Evolutionary conservation across 2,113 vertebrate species (phyloP).

Genomic region (Spheniscus mendiculus): DNA sequence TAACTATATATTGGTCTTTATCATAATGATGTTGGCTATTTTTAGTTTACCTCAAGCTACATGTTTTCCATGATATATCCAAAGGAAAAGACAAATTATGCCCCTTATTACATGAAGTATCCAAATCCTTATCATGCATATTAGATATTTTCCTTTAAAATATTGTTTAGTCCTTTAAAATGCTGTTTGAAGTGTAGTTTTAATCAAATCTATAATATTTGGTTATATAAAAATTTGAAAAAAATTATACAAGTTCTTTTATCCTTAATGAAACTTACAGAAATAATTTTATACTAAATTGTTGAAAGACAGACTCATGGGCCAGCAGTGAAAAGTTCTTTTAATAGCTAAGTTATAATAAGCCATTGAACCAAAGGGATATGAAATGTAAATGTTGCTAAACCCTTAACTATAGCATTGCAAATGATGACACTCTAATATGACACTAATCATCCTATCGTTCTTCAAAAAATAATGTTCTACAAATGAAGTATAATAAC

Average conservation of each 20-base stretch:
- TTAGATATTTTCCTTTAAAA: background rate
- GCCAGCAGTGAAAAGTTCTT: background rate
- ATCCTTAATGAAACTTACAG: background rate
- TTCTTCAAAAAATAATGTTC: conserved; percentile 28
- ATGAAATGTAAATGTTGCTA: conserved; percentile 18
- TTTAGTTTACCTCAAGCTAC: background rate
- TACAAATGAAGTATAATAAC: conserved; percentile 8
- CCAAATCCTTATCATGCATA: background rate
- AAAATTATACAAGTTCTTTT: background rate
- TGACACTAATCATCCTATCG: conserved; percentile 3
- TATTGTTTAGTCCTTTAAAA: background rate
- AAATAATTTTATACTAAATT: background rate
- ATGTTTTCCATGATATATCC: background rate
- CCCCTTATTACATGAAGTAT: background rate
- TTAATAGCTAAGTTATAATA: background rate
- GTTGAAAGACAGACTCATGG: background rate
- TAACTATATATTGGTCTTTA: background rate
- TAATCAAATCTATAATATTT: background rate
- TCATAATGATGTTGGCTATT: background rate
- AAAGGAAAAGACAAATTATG: background rate
- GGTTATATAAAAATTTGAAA: background rate
- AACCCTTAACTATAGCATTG: background rate
- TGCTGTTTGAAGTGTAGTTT: background rate
- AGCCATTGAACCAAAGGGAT: background rate
- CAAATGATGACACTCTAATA: background rate